These are phyloP conservation scores for Apostichopus californicus DNA, from an alignment of 35 echinoderm and acorn worm species.

Conservation along the genomic window DNA sequence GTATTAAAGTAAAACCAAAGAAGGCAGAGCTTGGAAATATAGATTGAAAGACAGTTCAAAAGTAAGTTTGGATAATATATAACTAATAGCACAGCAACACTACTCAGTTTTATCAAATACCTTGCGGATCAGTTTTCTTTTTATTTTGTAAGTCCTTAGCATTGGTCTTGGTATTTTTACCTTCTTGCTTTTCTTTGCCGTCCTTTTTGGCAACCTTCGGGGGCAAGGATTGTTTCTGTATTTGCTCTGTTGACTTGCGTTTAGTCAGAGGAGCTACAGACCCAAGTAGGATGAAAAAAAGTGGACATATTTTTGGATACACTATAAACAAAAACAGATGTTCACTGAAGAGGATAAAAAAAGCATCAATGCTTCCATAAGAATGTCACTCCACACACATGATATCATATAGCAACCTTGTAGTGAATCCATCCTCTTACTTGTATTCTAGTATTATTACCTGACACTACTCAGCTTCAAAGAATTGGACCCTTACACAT, in stretches of 20 bases:
- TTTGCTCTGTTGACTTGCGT: constrained; percentile 14
- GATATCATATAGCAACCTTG: not conserved
- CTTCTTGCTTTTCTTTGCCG: not conserved
- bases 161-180: not conserved
- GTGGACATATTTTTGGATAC: no score
- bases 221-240: constrained; percentile 21
- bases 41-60: not conserved
- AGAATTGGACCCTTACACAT: no score
- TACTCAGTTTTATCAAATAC: not conserved
- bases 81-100: no score
- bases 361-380: no score
- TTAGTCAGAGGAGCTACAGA: constrained; percentile 23
- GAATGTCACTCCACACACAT: no score
- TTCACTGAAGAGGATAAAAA: no score
- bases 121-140: constrained; percentile 27
- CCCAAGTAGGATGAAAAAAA: not conserved
- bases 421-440: no score
- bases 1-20: no score
- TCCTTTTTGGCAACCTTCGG: constrained; percentile 33
- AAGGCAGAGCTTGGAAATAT: not conserved
- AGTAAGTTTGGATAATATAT: not conserved
- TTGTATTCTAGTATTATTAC: no score
- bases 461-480: no score
- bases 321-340: no score
- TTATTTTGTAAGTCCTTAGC: not conserved